phyloP scores from a whole-genome alignment of 2,797 vertebrate genomes.

The Meriones psammophilus region DNA sequence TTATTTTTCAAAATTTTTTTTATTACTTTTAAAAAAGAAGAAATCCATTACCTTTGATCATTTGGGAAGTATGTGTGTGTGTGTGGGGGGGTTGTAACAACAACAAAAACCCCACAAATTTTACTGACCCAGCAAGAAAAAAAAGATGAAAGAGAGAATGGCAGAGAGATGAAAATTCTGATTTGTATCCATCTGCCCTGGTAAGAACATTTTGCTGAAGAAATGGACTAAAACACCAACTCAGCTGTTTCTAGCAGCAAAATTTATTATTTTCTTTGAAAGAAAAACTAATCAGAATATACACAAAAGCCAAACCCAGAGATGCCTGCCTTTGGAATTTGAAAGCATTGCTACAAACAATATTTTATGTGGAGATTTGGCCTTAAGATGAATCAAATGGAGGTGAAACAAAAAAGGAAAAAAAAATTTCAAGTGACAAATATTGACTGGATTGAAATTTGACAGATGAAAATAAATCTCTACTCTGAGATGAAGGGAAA shows the following conservation, averaged over 20 bases:
- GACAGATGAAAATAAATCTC: constrained; percentile 59
- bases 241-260: constrained; percentile 88
- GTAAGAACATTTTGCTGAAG: constrained; percentile 72
- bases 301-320: constrained; percentile 77
- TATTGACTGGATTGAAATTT: constrained; percentile 74
- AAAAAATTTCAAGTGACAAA: constrained; percentile 36
- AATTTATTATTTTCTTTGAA: constrained; percentile 72
- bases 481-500: constrained; percentile 44
- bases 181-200: constrained; percentile 87
- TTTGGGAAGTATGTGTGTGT: constrained; percentile 26
- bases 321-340: constrained; percentile 70
- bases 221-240: constrained; percentile 89
- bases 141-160: constrained; percentile 76
- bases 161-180: constrained; percentile 84
- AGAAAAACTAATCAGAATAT: constrained; percentile 69
- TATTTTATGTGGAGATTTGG: constrained; percentile 50
- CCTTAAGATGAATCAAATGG: constrained; percentile 67
- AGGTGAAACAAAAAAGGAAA: constrained; percentile 64
- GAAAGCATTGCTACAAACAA: constrained; percentile 74
- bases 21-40: constrained; percentile 83
- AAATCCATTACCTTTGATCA: constrained; percentile 84
- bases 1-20: constrained; percentile 82
- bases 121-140: constrained; percentile 77
- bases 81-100: constrained; percentile 61
- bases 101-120: constrained; percentile 79